Evolutionary conservation across 2,113 vertebrate genomes (phyloP), one percentile per base, ranked within the genome.

Genomic region (Hippocampus mohnikei): DNA sequence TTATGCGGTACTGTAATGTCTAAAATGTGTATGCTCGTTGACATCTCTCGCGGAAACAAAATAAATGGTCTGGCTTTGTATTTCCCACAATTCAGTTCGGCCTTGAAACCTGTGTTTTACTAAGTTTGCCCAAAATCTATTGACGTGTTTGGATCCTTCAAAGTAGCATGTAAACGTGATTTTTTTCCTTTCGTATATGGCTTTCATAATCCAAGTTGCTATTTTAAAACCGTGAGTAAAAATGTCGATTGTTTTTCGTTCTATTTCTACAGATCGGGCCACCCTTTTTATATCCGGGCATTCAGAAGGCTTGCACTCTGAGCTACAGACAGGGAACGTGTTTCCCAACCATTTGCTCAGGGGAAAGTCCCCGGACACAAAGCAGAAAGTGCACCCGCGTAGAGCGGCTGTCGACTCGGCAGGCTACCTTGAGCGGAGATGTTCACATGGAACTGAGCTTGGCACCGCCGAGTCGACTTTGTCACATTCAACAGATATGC

Each of bases 171-270:
- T n/a, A 13, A 23, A 9, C 12, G 8, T 46, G 13, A 2, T 1
- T 25, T 25, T 16, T 46, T 8, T 4, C 9, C 8, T 11, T 41
- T 41, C 7, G 0, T 46, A 16, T 65, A 6, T 25, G 2, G 4
- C 5, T 23, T 4, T 1, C 2, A 46, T 13, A 65, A 46, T 15
- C 13, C 12, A 44, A 27, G 7, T 46, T 7, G 2, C 3, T 16
- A 2, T 23, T 44, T 13, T 1, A 2, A 41, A 1, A 64, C 62
- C 62, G 15, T 16, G 5, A 44, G 23, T 44, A 23, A 64, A 44
- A 8, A 7, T 0, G 3, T 0, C 8, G 0, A 8, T 23, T 1
- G 2, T 3, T 44, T 13, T 0, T 1, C 13, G 0, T 6, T 13
- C 40, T 44, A 44, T 15, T 25, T 42, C 13, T 21, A 15, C 5